phyloP scores from a whole-genome alignment of 2,113 vertebrate genomes.

The Eurypyga helias region DNA sequence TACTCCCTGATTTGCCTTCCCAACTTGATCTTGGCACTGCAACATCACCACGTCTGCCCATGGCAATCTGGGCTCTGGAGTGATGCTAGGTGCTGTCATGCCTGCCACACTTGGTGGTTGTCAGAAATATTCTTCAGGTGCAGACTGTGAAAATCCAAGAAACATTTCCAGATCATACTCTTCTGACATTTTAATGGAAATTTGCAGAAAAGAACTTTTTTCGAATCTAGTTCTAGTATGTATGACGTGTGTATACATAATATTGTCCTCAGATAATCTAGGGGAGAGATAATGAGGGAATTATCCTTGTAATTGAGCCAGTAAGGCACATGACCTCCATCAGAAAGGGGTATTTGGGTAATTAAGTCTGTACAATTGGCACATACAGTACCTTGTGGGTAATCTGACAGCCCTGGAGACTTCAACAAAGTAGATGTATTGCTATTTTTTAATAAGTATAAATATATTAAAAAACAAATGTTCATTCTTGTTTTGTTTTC shows the following conservation, averaged over 20 bases:
- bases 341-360: neutral
- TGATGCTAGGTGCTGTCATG: neutral
- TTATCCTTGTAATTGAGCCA: neutral
- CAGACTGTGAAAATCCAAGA: neutral
- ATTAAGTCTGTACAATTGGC: neutral
- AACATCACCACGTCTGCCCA: rapidly evolving
- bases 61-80: neutral
- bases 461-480: neutral
- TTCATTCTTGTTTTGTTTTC: neutral
- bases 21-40: neutral
- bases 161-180: neutral
- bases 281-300: neutral
- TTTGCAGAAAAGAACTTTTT: neutral
- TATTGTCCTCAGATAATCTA: neutral
- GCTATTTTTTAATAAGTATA: neutral
- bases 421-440: neutral
- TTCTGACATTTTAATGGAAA: neutral
- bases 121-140: neutral
- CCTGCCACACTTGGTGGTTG: neutral
- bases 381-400: neutral
- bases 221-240: neutral
- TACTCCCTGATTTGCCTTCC: neutral
- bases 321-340: neutral
- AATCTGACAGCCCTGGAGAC: neutral
- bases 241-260: neutral